These are phyloP conservation scores for Cervus canadensis DNA, from an alignment of 2,113 vertebrate genomes.

Conservation along the genomic window DNA sequence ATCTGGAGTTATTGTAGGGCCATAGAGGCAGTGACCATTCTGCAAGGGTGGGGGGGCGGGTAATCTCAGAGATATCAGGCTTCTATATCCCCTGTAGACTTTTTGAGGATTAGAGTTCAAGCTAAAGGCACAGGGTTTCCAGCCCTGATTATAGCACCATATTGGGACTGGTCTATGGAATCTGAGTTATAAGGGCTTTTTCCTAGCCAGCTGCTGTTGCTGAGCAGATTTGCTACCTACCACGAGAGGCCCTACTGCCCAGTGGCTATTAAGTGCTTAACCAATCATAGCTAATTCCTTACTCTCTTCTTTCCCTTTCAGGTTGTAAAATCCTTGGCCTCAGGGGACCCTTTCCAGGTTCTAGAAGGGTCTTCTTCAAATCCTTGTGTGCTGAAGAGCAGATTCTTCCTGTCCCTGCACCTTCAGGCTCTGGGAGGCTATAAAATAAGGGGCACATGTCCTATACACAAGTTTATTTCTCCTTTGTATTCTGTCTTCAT, in stretches of 20 bases:
- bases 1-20: neutral
- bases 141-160: neutral
- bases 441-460: slow-evolving; percentile 38
- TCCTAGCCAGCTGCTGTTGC: neutral
- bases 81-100: neutral
- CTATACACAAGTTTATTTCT: slow-evolving; percentile 49
- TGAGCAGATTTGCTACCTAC: neutral
- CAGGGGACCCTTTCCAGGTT: slow-evolving; percentile 52
- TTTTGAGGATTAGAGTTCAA: neutral
- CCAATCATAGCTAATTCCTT: slow-evolving; percentile 23
- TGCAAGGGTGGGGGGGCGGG: too few species aligned
- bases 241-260: neutral
- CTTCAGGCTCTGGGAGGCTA: slow-evolving; percentile 26
- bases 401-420: slow-evolving; percentile 48
- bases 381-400: slow-evolving; percentile 66
- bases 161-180: neutral
- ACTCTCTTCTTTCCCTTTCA: slow-evolving; percentile 70
- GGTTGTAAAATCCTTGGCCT: slow-evolving; percentile 69
- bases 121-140: neutral
- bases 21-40: neutral
- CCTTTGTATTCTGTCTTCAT: slow-evolving; percentile 37
- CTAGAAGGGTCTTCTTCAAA: slow-evolving; percentile 56
- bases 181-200: slow-evolving; percentile 6
- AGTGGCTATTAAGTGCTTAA: neutral
- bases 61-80: slow-evolving; percentile 27